These are phyloP conservation scores for Ypsolopha sequella DNA, from an alignment of 2,888 invertebrate species.

Conservation along the genomic window DNA sequence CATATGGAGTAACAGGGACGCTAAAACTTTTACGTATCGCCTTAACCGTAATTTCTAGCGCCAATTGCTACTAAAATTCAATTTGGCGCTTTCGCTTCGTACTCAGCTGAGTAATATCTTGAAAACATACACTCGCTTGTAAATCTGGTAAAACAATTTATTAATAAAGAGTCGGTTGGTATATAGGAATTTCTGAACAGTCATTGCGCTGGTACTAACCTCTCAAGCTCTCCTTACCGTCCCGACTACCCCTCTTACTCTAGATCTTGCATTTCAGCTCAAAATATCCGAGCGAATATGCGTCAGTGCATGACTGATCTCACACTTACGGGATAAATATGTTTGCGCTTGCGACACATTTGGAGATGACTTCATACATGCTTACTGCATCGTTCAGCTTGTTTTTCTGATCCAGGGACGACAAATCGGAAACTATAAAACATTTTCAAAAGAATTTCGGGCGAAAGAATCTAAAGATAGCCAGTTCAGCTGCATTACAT, in stretches of 20 bases:
- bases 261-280: conserved; percentile 28
- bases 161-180: not conserved
- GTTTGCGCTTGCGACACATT: not conserved
- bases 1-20: too few relatives aligned
- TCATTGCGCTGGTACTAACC: too few relatives aligned
- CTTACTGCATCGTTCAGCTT: not conserved
- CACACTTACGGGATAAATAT: conserved; percentile 20
- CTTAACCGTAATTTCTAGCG: too few relatives aligned
- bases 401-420: not conserved
- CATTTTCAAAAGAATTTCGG: not conserved
- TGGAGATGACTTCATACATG: not conserved
- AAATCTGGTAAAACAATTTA: not conserved
- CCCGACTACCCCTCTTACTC: conserved; percentile 7
- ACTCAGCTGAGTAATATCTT: too few relatives aligned
- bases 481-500: not conserved
- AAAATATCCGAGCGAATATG: conserved; percentile 28
- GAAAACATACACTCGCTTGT: not conserved
- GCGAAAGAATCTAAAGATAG: not conserved
- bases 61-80: too few relatives aligned
- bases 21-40: too few relatives aligned
- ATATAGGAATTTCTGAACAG: not conserved
- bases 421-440: not conserved
- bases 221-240: not conserved
- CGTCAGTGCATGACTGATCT: conserved; percentile 33
- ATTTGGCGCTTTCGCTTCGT: not conserved